Evolutionary conservation across 2,888 invertebrate genomes (phyloP), one percentile per base, ranked within the genome.

Genomic region (Rhagonycha fulva): DNA sequence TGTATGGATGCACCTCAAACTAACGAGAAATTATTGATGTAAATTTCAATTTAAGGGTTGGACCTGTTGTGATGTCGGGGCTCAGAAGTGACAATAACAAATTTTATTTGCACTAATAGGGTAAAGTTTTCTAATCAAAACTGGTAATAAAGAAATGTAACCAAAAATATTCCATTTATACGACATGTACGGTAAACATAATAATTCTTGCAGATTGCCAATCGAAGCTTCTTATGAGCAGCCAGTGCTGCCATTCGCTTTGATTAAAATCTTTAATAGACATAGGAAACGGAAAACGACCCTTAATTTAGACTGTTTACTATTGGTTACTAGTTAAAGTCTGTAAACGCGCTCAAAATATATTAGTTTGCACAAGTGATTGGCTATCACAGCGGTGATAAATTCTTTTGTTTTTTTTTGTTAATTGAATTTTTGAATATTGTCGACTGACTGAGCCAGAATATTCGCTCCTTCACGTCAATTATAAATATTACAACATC

Each of bases 121-220:
- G 19, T 12, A 62, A 12, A 23, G 3, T 24, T n/a, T 66, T n/a
- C 19, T 66, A 14, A 66, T 24, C 47, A 66, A 66, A n/a, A 3
- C 23, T 9, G 12, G 63, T 10, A 66, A 66, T 66, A 66, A 66
- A 66, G 47, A 47, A 63, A 63, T 63, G 9, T 72, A 67, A 14
- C 67, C 23, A 23, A 71, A 61, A 77, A 75, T 77, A 63, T 73
- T 47, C 12, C 73, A 68, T 76, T 77, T 80, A 77, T 79, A 66
- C 62, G 76, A 81, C 85, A 85, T 85, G 85, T 84, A 82, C 84
- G 75, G 83, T 80, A 84, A 85, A 85, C 85, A 85, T 81, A 81
- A 84, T 85, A 84, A 84, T 83, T 84, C 82, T 83, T 82, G 84
- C 82, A 82, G 84, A 85, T 84, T 83, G 84, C 84, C 83, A 84